These are phyloP conservation scores for Andrena chrysosceles DNA, from an alignment of 2,888 invertebrate species.

Conservation along the genomic window DNA sequence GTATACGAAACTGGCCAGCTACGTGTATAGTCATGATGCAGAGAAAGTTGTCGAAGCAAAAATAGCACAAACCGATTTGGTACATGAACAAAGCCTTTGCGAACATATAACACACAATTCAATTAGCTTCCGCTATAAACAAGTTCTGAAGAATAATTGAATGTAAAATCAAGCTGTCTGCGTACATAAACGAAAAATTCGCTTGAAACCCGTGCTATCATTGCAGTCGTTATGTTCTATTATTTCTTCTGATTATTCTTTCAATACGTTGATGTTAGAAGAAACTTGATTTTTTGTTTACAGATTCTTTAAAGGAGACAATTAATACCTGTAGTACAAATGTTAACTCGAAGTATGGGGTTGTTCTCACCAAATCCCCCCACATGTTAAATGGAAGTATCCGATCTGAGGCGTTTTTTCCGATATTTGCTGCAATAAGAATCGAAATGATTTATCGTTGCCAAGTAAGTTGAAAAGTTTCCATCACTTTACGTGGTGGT, in stretches of 20 bases:
- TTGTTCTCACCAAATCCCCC: neutral
- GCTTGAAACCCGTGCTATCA: no score
- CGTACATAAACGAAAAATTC: no score
- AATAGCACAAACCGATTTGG: slow-evolving; percentile 61
- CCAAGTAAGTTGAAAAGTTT: neutral
- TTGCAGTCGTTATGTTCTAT: no score
- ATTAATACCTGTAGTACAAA: slow-evolving; percentile 5
- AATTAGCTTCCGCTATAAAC: neutral
- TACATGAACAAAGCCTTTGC: slow-evolving; percentile 52
- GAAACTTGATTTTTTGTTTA: neutral
- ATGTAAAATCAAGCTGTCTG: no score
- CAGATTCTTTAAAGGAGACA: neutral
- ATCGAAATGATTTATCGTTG: neutral
- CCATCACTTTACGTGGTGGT: no score
- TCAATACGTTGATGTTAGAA: neutral
- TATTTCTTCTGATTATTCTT: neutral
- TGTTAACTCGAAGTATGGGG: slow-evolving; percentile 25
- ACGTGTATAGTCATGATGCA: slow-evolving; percentile 66
- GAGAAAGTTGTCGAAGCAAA: slow-evolving; percentile 69
- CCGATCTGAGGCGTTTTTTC: slow-evolving; percentile 68
- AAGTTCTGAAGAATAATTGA: no score
- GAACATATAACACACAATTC: neutral
- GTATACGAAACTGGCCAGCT: slow-evolving; percentile 72
- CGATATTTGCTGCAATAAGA: slow-evolving; percentile 35
- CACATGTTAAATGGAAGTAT: slow-evolving; percentile 59